These are phyloP conservation scores for Chloropsis cyanopogon DNA, from an alignment of 2,113 vertebrate species.

Conservation along the genomic window DNA sequence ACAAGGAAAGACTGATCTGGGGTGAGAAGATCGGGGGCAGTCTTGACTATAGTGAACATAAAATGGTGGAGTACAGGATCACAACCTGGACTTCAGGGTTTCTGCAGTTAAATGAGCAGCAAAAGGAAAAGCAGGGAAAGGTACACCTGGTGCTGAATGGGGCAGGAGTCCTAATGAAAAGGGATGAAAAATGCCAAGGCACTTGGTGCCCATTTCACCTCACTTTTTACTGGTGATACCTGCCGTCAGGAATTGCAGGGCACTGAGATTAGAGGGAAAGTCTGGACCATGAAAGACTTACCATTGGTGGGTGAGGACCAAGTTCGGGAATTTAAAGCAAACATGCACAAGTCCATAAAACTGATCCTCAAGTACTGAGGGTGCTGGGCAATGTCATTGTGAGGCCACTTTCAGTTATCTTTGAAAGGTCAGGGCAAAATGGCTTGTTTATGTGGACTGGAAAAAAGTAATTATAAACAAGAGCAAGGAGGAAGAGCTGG, in stretches of 20 bases:
- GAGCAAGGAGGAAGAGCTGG: not conserved
- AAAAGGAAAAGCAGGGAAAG: not conserved
- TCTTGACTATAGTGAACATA: not conserved
- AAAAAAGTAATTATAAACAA: not conserved
- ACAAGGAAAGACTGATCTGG: not conserved
- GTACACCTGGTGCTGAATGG: not conserved
- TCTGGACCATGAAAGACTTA: not conserved
- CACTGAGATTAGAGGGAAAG: not conserved
- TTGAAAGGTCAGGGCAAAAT: not conserved
- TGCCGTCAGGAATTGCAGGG: not conserved
- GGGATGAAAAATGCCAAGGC: not conserved
- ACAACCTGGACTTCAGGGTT: not conserved
- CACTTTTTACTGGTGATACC: not conserved
- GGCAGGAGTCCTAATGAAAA: not conserved
- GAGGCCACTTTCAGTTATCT: not conserved
- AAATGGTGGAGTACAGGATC: not conserved
- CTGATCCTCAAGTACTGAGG: not conserved
- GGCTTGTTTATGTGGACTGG: not conserved
- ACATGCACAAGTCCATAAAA: not conserved
- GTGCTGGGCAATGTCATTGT: not conserved
- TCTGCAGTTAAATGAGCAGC: not conserved
- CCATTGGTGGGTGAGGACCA: not conserved
- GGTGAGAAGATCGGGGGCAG: not conserved
- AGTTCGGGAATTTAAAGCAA: not conserved
- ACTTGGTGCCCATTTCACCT: not conserved